These are phyloP conservation scores for Gobiocypris rarus DNA, from an alignment of 2,113 vertebrate genomes.

Conservation along the genomic window DNA sequence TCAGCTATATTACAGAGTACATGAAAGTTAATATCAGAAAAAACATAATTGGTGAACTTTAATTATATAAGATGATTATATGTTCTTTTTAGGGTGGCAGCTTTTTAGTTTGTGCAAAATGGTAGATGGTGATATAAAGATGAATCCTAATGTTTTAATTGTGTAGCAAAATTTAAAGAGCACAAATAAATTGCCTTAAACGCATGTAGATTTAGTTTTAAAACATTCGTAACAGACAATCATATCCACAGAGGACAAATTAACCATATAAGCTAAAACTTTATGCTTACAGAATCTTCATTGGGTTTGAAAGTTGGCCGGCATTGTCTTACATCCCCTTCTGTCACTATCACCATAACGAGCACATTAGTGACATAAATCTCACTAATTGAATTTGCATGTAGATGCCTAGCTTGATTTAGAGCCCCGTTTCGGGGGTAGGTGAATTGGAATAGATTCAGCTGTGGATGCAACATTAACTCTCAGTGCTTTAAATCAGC, in stretches of 20 bases:
- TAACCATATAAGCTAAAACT: neutral
- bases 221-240: neutral
- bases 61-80: neutral
- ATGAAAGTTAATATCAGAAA: too few species aligned
- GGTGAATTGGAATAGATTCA: constrained; percentile 48
- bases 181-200: neutral
- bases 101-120: neutral
- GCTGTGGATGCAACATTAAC: constrained; percentile 67
- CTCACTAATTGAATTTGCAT: constrained; percentile 66
- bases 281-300: neutral
- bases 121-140: neutral
- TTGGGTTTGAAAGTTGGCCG: neutral
- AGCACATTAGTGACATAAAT: constrained; percentile 63
- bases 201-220: neutral
- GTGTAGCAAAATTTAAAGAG: neutral
- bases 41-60: too few species aligned
- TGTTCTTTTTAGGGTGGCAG: neutral
- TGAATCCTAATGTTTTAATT: neutral
- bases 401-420: constrained; percentile 66
- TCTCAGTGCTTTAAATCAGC: constrained; percentile 66
- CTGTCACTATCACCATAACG: constrained; percentile 1
- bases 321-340: constrained; percentile 14
- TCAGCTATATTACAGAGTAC: too few species aligned
- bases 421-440: constrained; percentile 42
- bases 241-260: neutral